Conservation (phyloP, 2,888 invertebrate species). For the Lasioglossum figueresi region DNA sequence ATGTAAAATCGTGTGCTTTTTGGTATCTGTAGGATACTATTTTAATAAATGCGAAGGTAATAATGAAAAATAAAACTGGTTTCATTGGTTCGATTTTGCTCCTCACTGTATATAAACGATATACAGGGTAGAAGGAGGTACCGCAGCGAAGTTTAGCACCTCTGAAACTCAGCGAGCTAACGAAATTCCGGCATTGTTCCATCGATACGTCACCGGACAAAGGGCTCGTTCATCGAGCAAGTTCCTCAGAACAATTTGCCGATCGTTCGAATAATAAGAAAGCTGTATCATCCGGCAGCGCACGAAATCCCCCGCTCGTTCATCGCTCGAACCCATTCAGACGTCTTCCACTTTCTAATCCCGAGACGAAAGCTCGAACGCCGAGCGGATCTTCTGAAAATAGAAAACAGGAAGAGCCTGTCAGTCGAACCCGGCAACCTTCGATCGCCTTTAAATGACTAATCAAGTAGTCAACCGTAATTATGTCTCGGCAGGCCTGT, state of each 20-base stretch:
- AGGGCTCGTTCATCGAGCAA: constrained; percentile 3
- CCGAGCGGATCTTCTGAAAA: constrained; percentile 26
- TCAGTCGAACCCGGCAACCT: constrained; percentile 6
- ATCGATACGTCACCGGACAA: neutral
- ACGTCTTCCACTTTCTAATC: constrained; percentile 34
- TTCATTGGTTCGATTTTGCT: too few species aligned
- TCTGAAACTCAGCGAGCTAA: neutral
- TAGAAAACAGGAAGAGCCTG: constrained; percentile 34
- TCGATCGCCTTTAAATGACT: constrained; percentile 45
- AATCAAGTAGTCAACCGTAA: constrained; percentile 53
- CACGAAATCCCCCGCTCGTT: constrained; percentile 7
- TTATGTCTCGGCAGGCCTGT: constrained; percentile 25
- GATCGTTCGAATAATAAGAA: constrained; percentile 39
- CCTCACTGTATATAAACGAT: neutral
- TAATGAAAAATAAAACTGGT: too few species aligned
- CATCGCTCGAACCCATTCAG: constrained; percentile 9
- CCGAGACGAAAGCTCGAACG: neutral
- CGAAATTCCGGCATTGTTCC: constrained; percentile 10
- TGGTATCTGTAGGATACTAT: too few species aligned
- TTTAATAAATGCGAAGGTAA: too few species aligned
- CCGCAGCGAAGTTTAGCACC: neutral
- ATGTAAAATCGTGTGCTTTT: too few species aligned
- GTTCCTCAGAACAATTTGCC: constrained; percentile 5
- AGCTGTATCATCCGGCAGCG: constrained; percentile 32
- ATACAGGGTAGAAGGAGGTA: neutral